Evolutionary conservation across 2,797 vertebrate species (phyloP).

Genomic region (Argya squamiceps): DNA sequence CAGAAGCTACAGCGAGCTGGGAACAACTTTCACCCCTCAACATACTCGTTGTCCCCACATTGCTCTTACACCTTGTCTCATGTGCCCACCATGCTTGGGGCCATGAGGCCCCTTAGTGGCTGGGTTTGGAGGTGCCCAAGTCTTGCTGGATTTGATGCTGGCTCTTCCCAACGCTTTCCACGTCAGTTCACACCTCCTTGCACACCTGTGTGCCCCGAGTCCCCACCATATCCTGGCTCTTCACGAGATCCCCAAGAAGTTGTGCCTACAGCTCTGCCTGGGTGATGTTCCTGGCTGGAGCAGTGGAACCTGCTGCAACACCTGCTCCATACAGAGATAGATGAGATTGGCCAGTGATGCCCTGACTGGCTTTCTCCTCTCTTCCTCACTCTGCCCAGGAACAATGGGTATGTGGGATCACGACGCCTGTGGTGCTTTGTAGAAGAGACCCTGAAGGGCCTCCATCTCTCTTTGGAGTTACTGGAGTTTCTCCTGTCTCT

Average conservation of each 20-base stretch:
- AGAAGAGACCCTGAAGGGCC: background rate
- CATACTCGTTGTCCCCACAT: fast-evolving
- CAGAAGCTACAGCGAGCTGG: background rate
- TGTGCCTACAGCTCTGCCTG: background rate
- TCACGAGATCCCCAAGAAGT: fast-evolving
- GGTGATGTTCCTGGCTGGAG: background rate
- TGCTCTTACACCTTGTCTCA: background rate
- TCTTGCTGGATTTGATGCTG: background rate
- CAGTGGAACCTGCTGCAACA: background rate
- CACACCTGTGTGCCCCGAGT: background rate
- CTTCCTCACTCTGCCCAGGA: background rate
- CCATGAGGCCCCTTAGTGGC: fast-evolving
- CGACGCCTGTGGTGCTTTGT: background rate
- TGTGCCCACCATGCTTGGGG: fast-evolving
- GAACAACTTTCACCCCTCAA: background rate
- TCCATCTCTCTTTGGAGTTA: background rate
- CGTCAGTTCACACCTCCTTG: background rate
- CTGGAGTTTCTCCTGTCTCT: background rate
- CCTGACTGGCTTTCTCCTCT: background rate
- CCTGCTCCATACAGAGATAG: background rate
- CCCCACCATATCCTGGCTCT: background rate
- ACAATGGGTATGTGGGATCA: fast-evolving
- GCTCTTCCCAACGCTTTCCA: background rate
- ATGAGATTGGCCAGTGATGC: background rate
- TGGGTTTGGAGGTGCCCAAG: background rate